Conservation (phyloP, 2,113 vertebrate species). For the Phalacrocorax aristotelis region DNA sequence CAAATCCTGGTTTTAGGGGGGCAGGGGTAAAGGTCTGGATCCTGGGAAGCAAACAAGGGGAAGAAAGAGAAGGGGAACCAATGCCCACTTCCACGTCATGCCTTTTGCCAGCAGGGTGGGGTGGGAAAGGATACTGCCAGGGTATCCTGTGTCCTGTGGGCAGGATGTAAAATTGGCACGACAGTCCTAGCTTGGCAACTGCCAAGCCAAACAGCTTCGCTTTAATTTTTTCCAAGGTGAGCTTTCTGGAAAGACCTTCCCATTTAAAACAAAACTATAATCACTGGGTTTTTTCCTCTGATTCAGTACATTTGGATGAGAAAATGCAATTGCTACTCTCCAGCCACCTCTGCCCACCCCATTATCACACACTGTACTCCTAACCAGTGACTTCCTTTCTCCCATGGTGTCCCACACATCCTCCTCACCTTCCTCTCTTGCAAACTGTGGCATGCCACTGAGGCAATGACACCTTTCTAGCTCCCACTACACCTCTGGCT, state of each 20-base stretch:
- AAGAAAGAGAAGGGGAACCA: background rate
- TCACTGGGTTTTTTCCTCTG: accelerated
- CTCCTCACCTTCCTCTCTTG: background rate
- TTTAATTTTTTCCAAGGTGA: background rate
- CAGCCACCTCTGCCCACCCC: background rate
- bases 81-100: background rate
- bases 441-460: background rate
- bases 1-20: background rate
- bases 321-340: background rate
- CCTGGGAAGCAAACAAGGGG: accelerated
- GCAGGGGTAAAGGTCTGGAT: background rate
- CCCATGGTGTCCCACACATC: accelerated
- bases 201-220: background rate
- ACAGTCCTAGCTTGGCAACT: background rate
- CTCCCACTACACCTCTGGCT: background rate
- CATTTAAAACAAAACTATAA: background rate
- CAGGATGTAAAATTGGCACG: background rate
- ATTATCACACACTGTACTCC: background rate
- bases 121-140: background rate
- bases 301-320: background rate
- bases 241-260: background rate
- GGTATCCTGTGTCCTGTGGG: background rate
- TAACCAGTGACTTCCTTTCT: background rate
- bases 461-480: background rate
- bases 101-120: background rate